Conservation (phyloP, 2,113 vertebrate species). For the Lipotes vexillifer region DNA sequence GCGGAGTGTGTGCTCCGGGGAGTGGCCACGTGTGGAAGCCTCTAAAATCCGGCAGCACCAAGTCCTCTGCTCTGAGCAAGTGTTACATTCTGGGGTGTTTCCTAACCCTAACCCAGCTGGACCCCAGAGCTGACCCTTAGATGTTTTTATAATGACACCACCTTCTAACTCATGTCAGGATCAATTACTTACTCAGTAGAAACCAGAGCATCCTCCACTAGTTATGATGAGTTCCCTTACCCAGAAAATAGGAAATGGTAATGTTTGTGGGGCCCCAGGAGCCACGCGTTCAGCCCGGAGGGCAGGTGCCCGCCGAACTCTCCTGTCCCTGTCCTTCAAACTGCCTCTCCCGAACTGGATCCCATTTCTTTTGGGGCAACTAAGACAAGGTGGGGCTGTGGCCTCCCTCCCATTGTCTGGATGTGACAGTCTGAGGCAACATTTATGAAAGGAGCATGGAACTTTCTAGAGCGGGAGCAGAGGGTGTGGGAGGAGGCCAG, state of each 20-base stretch:
- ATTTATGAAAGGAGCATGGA: rapidly evolving
- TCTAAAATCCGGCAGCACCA: rapidly evolving
- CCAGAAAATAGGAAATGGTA: rapidly evolving
- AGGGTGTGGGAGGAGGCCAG: background rate
- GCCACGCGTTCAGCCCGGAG: background rate
- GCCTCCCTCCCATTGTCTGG: background rate
- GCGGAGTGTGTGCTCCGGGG: rapidly evolving
- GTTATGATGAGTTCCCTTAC: rapidly evolving
- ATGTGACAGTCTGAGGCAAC: rapidly evolving
- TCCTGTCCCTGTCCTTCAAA: rapidly evolving
- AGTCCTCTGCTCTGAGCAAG: rapidly evolving
- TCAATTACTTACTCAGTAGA: background rate
- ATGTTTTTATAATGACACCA: rapidly evolving
- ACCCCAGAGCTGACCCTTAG: rapidly evolving
- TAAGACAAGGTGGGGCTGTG: rapidly evolving
- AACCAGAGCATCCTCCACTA: background rate
- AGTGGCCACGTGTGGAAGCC: rapidly evolving
- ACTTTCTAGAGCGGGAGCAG: rapidly evolving
- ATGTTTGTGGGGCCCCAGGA: rapidly evolving
- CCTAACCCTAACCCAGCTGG: rapidly evolving
- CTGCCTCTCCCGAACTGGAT: background rate
- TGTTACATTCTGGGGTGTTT: rapidly evolving
- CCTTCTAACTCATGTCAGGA: background rate
- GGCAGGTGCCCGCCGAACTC: rapidly evolving
- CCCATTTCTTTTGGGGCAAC: background rate